phyloP scores from a whole-genome alignment of 2,113 vertebrate species.

The Rousettus leschenaultii region DNA sequence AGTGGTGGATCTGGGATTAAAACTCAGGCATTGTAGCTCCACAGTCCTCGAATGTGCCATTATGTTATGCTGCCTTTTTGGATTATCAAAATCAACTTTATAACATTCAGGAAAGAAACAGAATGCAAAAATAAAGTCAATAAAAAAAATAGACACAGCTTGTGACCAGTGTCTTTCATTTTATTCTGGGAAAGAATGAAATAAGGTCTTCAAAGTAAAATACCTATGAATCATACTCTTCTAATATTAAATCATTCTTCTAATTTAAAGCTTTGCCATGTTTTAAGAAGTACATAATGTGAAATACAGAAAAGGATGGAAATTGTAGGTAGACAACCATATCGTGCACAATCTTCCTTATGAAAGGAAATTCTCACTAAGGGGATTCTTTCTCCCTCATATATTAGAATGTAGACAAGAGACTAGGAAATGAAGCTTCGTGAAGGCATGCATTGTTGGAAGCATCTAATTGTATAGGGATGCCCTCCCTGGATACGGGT shows the following conservation, averaged over 20 bases:
- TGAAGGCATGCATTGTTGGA: neutral
- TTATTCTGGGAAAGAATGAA: neutral
- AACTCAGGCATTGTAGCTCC: neutral
- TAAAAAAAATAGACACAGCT: neutral
- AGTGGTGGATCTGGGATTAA: neutral
- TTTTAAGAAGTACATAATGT: neutral
- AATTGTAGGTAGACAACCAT: neutral
- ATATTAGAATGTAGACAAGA: neutral
- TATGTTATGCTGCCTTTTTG: neutral
- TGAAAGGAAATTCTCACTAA: neutral
- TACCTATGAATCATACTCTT: neutral
- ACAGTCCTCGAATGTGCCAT: rapidly evolving
- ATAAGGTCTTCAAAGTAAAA: neutral
- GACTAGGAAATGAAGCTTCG: neutral
- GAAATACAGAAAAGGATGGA: neutral
- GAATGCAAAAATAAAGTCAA: neutral
- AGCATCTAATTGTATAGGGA: neutral
- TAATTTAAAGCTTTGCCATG: neutral
- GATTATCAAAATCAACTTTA: neutral
- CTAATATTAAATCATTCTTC: neutral
- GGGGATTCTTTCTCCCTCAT: neutral
- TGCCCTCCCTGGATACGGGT: neutral
- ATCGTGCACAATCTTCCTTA: neutral
- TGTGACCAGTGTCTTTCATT: neutral
- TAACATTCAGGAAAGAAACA: neutral